A percentile compares a stretch with the other conserved stretches of the same genome.
Conservation (phyloP, 2,797 vertebrate genomes). For the Sparus aurata region DNA sequence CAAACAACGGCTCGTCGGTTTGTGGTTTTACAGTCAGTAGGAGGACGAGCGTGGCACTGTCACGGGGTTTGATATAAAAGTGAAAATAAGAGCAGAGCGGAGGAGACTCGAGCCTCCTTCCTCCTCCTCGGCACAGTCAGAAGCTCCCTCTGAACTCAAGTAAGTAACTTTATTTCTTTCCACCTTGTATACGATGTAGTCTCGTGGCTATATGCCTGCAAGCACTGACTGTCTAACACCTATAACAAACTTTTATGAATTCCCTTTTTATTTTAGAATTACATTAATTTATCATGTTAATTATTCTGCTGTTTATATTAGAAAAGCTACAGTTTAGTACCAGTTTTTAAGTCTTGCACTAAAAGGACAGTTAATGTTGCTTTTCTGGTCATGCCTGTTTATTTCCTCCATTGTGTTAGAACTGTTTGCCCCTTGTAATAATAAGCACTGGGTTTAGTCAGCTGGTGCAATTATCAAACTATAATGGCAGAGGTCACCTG, state of each 20-base stretch:
- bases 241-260: too few species aligned
- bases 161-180: neutral
- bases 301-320: neutral
- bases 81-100: neutral
- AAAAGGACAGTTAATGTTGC: too few species aligned
- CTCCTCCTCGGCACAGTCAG: neutral
- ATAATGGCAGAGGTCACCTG: constrained; percentile 34
- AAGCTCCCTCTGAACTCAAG: neutral
- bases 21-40: neutral
- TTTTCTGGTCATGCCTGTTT: neutral
- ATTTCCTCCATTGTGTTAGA: neutral
- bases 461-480: constrained; percentile 52
- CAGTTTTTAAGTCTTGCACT: neutral
- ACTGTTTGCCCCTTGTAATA: neutral
- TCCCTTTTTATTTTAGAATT: neutral
- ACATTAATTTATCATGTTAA: rapidly evolving
- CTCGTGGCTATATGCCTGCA: neutral
- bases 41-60: neutral
- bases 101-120: neutral
- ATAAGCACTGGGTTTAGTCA: neutral
- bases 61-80: neutral
- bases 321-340: neutral
- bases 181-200: neutral
- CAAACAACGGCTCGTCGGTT: too few species aligned
- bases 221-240: neutral